These are phyloP conservation scores for Drosophila antonietae DNA, from an alignment of 2,888 invertebrate species.

Conservation along the genomic window DNA sequence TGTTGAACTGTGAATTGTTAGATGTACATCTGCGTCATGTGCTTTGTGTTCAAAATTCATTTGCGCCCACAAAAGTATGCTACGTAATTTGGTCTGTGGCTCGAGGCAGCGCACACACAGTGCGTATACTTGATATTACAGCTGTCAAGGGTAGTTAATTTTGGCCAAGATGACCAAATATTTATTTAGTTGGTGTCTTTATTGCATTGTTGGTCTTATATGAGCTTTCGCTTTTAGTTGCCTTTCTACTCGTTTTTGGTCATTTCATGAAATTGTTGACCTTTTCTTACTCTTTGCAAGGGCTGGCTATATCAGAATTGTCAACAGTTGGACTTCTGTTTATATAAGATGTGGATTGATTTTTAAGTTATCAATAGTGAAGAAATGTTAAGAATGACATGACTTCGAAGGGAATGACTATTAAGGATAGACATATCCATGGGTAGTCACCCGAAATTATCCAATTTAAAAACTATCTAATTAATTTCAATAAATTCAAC, in stretches of 20 bases:
- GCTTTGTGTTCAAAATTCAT: constrained; percentile 20
- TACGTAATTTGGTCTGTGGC: constrained; percentile 15
- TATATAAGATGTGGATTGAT: no score
- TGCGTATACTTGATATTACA: constrained; percentile 44
- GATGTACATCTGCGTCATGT: constrained; percentile 25
- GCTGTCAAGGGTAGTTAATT: constrained; percentile 36
- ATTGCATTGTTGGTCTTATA: constrained; percentile 16
- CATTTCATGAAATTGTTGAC: constrained; percentile 13
- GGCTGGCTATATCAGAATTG: background rate
- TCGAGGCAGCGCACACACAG: constrained; percentile 19
- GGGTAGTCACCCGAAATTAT: no score
- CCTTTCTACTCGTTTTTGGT: background rate
- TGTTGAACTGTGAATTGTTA: constrained; percentile 43
- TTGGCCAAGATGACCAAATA: constrained; percentile 33
- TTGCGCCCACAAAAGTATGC: constrained; percentile 37
- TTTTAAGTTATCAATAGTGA: background rate
- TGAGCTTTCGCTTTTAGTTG: constrained; percentile 14
- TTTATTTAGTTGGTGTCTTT: constrained; percentile 41
- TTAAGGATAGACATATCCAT: no score
- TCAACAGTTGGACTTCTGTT: background rate
- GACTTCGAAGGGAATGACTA: no score
- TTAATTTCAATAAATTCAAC: no score
- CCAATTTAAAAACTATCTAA: no score
- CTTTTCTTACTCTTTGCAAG: constrained; percentile 7
- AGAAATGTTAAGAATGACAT: no score